A percentile compares a stretch with the other conserved stretches of the same genome.
These are phyloP conservation scores for Drosophila tristis DNA, from an alignment of 1,140 invertebrate genomes.

Conservation along the genomic window DNA sequence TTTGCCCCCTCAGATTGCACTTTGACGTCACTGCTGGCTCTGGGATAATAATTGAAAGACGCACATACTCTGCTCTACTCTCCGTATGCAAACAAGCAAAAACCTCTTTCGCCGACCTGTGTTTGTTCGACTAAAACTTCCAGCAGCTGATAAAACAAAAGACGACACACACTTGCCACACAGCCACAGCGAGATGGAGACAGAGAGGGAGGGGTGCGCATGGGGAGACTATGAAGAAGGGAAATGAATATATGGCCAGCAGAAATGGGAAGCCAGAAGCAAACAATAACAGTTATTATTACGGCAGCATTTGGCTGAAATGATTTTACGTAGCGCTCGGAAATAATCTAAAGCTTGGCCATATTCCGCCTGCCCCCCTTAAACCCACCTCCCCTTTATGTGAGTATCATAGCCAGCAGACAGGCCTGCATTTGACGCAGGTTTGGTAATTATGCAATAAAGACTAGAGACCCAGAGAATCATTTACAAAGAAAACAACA, in stretches of 20 bases:
- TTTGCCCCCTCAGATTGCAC: constrained; percentile 3
- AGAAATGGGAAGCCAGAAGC: constrained; percentile 24
- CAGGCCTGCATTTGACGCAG: constrained; percentile 43
- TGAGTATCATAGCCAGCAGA: constrained; percentile 24
- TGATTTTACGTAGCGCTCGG: constrained; percentile 36
- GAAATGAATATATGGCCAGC: constrained; percentile 48
- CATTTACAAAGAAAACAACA: constrained; percentile 27
- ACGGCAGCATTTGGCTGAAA: constrained; percentile 42
- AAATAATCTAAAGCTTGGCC: constrained; percentile 31
- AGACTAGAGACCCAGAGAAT: constrained; percentile 24
- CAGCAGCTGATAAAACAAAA: constrained; percentile 59
- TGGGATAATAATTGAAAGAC: constrained; percentile 22
- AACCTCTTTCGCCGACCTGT: constrained; percentile 6
- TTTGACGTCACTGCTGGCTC: constrained; percentile 29
- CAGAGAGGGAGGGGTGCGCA: not conserved
- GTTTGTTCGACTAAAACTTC: constrained; percentile 48
- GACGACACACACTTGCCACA: constrained; percentile 5
- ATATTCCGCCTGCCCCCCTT: constrained; percentile 12
- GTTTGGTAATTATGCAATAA: constrained; percentile 44
- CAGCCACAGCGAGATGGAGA: constrained; percentile 3
- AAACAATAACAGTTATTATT: constrained; percentile 56
- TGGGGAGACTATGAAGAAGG: not conserved
- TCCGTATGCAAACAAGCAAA: not conserved
- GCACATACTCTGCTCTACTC: not conserved
- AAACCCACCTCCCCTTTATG: not conserved